Percentiles rank a stretch among this genome's conserved stretches.
Evolutionary conservation across 1,140 invertebrate genomes (phyloP).

Genomic region (Plectrocnemia conspersa): DNA sequence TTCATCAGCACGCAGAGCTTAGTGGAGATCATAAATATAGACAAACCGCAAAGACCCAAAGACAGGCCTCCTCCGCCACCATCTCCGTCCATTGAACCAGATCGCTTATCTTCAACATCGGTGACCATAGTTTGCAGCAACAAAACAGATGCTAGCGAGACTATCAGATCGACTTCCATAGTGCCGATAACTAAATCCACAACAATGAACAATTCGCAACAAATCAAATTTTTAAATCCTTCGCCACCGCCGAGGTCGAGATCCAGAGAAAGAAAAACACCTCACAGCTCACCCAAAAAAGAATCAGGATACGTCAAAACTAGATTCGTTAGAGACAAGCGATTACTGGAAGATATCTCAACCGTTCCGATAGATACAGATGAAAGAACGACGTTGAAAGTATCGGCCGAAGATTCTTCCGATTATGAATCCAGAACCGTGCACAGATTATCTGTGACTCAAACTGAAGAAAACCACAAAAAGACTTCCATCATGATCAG

Average conservation of each 20-base stretch:
- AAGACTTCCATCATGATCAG: constrained; percentile 73
- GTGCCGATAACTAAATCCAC: background rate
- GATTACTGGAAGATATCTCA: constrained; percentile 22
- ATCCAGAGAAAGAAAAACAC: constrained; percentile 38
- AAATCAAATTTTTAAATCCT: constrained; percentile 32
- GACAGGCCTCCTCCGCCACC: constrained; percentile 48
- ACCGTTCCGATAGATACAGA: constrained; percentile 25
- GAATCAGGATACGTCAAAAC: constrained; percentile 52
- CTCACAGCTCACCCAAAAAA: constrained; percentile 39
- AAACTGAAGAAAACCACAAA: constrained; percentile 46
- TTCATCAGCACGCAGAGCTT: constrained; percentile 48
- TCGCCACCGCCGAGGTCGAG: constrained; percentile 49
- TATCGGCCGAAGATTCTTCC: constrained; percentile 22
- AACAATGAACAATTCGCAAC: background rate
- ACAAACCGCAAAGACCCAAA: constrained; percentile 32
- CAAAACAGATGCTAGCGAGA: background rate
- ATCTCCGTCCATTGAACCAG: constrained; percentile 10
- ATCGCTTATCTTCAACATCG: constrained; percentile 1
- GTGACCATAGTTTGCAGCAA: constrained; percentile 19
- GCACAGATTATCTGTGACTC: constrained; percentile 32
- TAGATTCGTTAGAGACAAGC: constrained; percentile 46
- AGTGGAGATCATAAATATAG: constrained; percentile 38
- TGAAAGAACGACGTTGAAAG: constrained; percentile 27
- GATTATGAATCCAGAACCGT: constrained; percentile 25
- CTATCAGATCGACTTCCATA: constrained; percentile 6